Base-by-base conservation (phyloP, 1,140 invertebrate genomes). In the Stegodyphus dumicola region DNA sequence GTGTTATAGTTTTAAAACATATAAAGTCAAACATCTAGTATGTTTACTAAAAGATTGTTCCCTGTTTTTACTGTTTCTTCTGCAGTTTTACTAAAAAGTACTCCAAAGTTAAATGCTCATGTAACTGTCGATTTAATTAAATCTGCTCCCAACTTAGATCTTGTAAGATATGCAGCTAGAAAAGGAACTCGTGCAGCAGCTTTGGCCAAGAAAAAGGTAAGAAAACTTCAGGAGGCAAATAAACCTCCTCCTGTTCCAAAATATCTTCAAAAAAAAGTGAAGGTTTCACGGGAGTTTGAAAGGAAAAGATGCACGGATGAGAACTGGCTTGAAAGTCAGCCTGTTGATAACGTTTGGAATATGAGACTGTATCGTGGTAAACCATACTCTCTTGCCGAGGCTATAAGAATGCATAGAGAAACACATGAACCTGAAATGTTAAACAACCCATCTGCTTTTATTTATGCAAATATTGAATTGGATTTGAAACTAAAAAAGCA, bases 391-490 rank as follows among this genome's bases (percentile, higher is more conserved):
- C 93, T 95, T 15, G 90, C 90, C 54, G 94, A 96, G 89, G 95
- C 95, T n/a, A 91, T 96, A 7, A 89, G 93, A 79, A 93, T 91
- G 88, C 94, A 95, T 89, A 92, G 94, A 73, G 94, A 96, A 90
- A 93, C 93, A 1, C 94, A 95, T 90, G 93, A 96, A 89, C 94
- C 95, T 0, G 93, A 93, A 56, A 93, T 96, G 90, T 94, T 93
- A 83, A 94, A 96, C 91, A 89, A 91, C 66, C 94, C 94, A 3
- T 91, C 94, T 90, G 93, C 94, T 11, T 88, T 92, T 18, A 87
- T 96, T 0, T 92, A 91, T 87, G 93, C 94, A 52, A 91, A 91
- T 54, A 91, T 96, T 85, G 95, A 96, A 90, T 88, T 96, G 1
- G 93, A 96, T 89, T 94, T 96, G 93, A 91, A 92, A 87, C 94